These are phyloP conservation scores for Psettodes erumei DNA, from an alignment of 2,113 vertebrate species.

Conservation along the genomic window DNA sequence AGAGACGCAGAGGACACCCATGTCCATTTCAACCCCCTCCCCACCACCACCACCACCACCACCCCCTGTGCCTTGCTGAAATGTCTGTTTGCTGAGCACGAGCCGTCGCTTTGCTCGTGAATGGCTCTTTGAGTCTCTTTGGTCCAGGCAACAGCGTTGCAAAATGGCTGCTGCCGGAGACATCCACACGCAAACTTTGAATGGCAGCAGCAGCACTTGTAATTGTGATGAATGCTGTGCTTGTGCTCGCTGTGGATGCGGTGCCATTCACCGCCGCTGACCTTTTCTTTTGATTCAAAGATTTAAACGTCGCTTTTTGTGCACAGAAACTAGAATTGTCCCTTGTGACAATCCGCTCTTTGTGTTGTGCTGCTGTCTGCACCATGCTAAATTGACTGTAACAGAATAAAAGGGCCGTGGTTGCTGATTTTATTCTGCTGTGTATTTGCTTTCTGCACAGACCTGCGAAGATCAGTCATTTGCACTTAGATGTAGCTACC, in stretches of 20 bases:
- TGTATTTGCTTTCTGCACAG: slow-evolving; percentile 40
- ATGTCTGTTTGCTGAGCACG: slow-evolving; percentile 42
- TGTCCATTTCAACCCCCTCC: slow-evolving; percentile 47
- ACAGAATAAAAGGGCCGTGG: slow-evolving; percentile 33
- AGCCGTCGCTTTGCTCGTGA: slow-evolving; percentile 58
- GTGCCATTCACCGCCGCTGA: slow-evolving; percentile 38
- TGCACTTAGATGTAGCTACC: slow-evolving; percentile 55
- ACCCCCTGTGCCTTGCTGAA: slow-evolving; percentile 19
- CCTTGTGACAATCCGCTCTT: slow-evolving; percentile 19
- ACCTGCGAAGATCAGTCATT: slow-evolving; percentile 41
- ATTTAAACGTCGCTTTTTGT: slow-evolving; percentile 36
- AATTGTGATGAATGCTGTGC: slow-evolving; percentile 44
- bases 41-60: no score
- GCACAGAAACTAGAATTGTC: slow-evolving; percentile 30
- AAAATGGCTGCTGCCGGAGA: slow-evolving; percentile 83
- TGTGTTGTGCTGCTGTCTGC: slow-evolving; percentile 5
- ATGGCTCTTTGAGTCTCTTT: slow-evolving; percentile 68
- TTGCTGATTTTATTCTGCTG: slow-evolving; percentile 28
- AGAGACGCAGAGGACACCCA: slow-evolving; percentile 35
- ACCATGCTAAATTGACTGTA: neutral
- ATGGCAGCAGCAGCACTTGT: slow-evolving; percentile 71
- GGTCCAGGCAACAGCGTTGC: slow-evolving; percentile 70
- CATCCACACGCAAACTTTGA: slow-evolving; percentile 79
- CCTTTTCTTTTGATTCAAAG: slow-evolving; percentile 53
- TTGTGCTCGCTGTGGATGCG: slow-evolving; percentile 32